Conservation (phyloP, 1,140 invertebrate genomes). For the Trigoniulus corallinus region DNA sequence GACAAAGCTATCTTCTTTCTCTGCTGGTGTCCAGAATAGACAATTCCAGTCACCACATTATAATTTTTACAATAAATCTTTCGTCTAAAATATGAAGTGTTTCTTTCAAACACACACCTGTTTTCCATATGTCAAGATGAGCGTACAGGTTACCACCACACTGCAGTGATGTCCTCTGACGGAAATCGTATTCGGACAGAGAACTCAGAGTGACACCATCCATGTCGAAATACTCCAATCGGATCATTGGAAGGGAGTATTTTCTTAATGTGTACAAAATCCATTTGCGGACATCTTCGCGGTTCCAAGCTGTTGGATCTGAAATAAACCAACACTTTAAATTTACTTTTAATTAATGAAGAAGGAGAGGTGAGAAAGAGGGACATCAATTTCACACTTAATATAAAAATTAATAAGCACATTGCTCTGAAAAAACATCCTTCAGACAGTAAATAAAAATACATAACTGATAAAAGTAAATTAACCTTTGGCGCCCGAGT, state of each 20-base stretch:
- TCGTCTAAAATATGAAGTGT: background rate
- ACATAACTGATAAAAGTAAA: too few relatives aligned
- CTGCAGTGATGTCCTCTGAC: slow-evolving; percentile 53
- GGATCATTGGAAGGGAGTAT: slow-evolving; percentile 47
- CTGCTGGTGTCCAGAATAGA: too few relatives aligned
- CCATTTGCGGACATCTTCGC: slow-evolving; percentile 67
- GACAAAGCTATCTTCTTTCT: background rate
- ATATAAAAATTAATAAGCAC: too few relatives aligned
- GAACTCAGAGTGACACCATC: slow-evolving; percentile 54
- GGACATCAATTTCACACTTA: too few relatives aligned
- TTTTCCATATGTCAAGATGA: slow-evolving; percentile 83
- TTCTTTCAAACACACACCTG: slow-evolving; percentile 38
- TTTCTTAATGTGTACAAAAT: slow-evolving; percentile 64
- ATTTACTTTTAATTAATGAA: slow-evolving; percentile 7
- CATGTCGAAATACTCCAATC: slow-evolving; percentile 55
- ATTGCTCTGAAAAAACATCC: too few relatives aligned
- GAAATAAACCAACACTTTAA: slow-evolving; percentile 22
- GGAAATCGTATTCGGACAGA: slow-evolving; percentile 70
- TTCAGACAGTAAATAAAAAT: too few relatives aligned
- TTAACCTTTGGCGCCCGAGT: too few relatives aligned
- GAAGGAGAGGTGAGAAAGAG: too few relatives aligned
- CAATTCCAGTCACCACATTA: too few relatives aligned
- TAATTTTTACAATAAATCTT: background rate
- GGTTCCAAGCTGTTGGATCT: slow-evolving; percentile 75
- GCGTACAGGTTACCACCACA: slow-evolving; percentile 68